Base-by-base conservation (phyloP, 2,888 invertebrate species). In the Creontiades dilutus region DNA sequence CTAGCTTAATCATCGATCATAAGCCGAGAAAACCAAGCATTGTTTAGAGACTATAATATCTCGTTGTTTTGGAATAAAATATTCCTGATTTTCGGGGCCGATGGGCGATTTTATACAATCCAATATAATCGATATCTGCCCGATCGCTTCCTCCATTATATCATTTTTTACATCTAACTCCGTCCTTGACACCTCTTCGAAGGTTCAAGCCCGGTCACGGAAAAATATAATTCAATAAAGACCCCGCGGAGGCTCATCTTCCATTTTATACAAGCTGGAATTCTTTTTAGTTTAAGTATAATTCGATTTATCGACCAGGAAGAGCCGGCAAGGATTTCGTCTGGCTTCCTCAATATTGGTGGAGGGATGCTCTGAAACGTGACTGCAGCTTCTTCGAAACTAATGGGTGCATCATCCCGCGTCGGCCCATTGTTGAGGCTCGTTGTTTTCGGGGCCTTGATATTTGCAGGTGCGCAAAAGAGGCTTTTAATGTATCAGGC, bases 161-260 rank as follows among this genome's bases (percentile, higher is more conserved):
- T 78, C 14, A 46, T 78, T 37, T 19, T 16, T 37, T 37, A 37
- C 37, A 37, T 37, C 37, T 37, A 37, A 19, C 78, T 7, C 46
- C 47, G 46, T 28, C 78, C 78, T 78, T 47, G 78, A 78, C 78
- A 46, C 46, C 46, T 12, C 75, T 37, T 1, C 27, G 27, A 46
- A 78, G 46, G 78, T 78, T 78, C 78, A 78, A 78, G 78, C 37
- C 4, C 78, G 47, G 78, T 78, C 78, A 78, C 78, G 78, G 46
- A 78, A 68, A 78, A 78, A 78, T 78, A 78, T 78, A 78, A 78
- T 78, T 78, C 78, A 78, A 78, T 78, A 78, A 78, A 78, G 78
- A 16, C 78, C 3, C 37, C 19, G 14, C 27, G 11, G 14, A 14
- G 46, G 78, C 78, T 78, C 78, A 78, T 78, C 78, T 78, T 78